Conservation (phyloP, 1,140 invertebrate species). For the Whitmania pigra region DNA sequence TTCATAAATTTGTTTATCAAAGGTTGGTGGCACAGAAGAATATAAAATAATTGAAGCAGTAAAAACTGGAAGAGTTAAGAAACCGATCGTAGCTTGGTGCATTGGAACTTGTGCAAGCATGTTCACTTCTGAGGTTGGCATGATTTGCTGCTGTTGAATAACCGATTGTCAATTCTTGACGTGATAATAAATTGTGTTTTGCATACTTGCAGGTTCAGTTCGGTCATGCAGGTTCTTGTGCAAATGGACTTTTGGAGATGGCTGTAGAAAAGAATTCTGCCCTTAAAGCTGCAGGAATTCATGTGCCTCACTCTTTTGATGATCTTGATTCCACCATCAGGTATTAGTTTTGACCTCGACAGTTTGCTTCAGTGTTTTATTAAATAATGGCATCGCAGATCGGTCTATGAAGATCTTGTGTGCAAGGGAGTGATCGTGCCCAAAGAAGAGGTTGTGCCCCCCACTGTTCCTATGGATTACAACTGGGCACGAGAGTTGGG, state of each 20-base stretch:
- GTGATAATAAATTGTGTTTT: not conserved
- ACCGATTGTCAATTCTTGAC: not conserved
- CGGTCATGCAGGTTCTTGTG: slow-evolving; percentile 95
- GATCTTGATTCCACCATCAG: slow-evolving; percentile 67
- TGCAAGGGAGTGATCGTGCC: slow-evolving; percentile 68
- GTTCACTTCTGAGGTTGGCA: slow-evolving; percentile 67
- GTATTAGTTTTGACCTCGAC: slow-evolving; percentile 25
- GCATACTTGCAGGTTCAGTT: slow-evolving; percentile 67
- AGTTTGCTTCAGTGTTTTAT: too few species aligned
- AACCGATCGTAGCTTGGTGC: slow-evolving; percentile 95
- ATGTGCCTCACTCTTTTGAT: slow-evolving; percentile 86
- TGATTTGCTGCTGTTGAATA: not conserved
- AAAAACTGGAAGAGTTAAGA: slow-evolving; percentile 65
- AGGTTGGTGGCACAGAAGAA: slow-evolving; percentile 90
- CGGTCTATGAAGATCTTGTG: slow-evolving; percentile 65
- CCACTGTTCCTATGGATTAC: slow-evolving; percentile 98
- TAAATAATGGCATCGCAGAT: slow-evolving; percentile 39
- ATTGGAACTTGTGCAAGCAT: slow-evolving; percentile 78
- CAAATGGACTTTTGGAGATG: slow-evolving; percentile 86
- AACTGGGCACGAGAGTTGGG: slow-evolving; percentile 96
- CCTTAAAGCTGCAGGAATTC: slow-evolving; percentile 65
- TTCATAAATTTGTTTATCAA: not conserved
- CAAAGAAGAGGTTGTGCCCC: slow-evolving; percentile 80
- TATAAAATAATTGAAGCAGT: slow-evolving; percentile 88
- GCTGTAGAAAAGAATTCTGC: slow-evolving; percentile 82